Conservation (phyloP, 2,888 invertebrate genomes). For the Seladonia tumulorum region DNA sequence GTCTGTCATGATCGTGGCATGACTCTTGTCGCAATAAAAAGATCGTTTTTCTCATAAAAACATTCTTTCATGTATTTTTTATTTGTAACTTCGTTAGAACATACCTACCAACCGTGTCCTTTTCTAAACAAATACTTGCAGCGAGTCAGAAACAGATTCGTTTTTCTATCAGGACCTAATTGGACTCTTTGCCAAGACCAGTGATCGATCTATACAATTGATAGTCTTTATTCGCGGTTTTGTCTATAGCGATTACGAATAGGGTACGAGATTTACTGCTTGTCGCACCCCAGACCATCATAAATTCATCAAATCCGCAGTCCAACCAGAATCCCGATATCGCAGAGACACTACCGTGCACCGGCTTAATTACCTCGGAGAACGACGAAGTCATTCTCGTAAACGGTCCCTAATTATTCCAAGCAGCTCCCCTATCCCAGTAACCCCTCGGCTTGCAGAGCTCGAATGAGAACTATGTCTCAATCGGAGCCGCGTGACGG, state of each 20-base stretch:
- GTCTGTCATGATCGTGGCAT: not conserved
- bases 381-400: slow-evolving; percentile 7
- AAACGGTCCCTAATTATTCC: slow-evolving; percentile 22
- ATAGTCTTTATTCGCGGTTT: not conserved
- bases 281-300: not conserved
- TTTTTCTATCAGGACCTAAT: not conserved
- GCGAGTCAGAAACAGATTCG: not conserved
- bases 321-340: not conserved
- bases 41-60: not conserved
- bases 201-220: not conserved
- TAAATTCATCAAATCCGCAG: not conserved
- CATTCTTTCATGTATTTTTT: not conserved
- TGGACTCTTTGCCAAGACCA: too few species aligned
- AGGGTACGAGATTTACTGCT: not conserved
- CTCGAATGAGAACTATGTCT: slow-evolving; percentile 21
- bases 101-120: not conserved
- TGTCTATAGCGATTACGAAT: not conserved
- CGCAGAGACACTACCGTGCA: not conserved
- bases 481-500: not conserved
- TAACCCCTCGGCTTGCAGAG: not conserved
- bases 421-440: not conserved
- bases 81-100: not conserved
- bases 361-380: slow-evolving; percentile 13
- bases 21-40: not conserved
- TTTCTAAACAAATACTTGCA: not conserved